A percentile compares a stretch with the other conserved stretches of the same genome.
These are phyloP conservation scores for Drosophila pachea DNA, from an alignment of 1,140 invertebrate species.

Conservation along the genomic window DNA sequence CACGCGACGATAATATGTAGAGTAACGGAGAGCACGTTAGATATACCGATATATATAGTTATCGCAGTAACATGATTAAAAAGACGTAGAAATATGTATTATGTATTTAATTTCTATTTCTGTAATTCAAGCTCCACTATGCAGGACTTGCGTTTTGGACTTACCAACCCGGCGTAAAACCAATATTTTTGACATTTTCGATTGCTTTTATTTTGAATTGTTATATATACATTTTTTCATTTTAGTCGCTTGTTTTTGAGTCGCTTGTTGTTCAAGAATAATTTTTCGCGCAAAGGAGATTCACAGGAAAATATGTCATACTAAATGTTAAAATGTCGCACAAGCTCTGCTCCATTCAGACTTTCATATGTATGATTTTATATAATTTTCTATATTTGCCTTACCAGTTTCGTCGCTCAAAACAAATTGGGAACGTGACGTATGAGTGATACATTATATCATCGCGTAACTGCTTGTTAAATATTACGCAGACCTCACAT, in stretches of 20 bases:
- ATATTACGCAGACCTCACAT: constrained; percentile 65
- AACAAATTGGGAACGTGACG: constrained; percentile 59
- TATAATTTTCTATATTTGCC: not conserved
- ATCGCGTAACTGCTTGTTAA: constrained; percentile 60
- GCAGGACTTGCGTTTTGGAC: too few species aligned
- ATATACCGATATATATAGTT: too few species aligned
- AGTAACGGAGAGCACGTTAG: not conserved
- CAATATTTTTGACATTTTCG: constrained; percentile 56
- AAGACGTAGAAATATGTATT: too few species aligned
- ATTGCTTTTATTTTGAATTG: constrained; percentile 69
- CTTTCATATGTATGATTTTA: not conserved
- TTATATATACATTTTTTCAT: constrained; percentile 45
- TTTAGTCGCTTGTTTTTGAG: constrained; percentile 28
- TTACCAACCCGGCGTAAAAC: too few species aligned
- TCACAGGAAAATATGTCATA: constrained; percentile 43
- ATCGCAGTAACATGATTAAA: too few species aligned
- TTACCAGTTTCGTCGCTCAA: constrained; percentile 29
- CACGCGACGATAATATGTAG: constrained; percentile 49
- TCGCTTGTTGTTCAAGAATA: constrained; percentile 6
- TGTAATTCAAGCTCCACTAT: too few species aligned
- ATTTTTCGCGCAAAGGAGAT: too few species aligned
- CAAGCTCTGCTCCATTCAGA: constrained; percentile 49
- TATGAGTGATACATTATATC: constrained; percentile 65
- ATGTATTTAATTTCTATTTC: too few species aligned
- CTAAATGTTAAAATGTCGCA: too few species aligned